Conservation (phyloP, 2,113 vertebrate species). For the Phylloscopus whistleri region DNA sequence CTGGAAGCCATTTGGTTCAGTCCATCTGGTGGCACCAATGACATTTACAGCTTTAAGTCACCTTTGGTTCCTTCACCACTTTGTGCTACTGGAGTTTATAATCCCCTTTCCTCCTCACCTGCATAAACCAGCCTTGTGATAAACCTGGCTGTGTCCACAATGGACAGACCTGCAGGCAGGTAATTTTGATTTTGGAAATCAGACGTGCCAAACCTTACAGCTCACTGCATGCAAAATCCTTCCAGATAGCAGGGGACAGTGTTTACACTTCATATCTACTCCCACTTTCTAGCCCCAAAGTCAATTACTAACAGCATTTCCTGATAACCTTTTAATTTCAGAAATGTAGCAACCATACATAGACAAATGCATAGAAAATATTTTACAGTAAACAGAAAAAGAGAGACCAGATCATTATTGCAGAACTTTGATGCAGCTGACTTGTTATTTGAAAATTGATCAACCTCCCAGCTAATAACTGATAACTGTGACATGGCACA, state of each 20-base stretch:
- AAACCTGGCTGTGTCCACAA: not conserved
- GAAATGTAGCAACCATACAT: not conserved
- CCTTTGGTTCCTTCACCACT: not conserved
- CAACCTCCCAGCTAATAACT: not conserved
- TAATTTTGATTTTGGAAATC: not conserved
- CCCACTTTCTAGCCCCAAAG: not conserved
- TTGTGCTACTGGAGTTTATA: not conserved
- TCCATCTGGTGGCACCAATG: not conserved
- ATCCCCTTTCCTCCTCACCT: not conserved
- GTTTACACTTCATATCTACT: not conserved
- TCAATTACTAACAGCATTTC: not conserved
- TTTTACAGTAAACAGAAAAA: not conserved
- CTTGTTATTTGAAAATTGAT: not conserved
- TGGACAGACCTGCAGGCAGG: not conserved
- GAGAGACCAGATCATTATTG: not conserved
- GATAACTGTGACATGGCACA: not conserved
- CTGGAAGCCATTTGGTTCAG: not conserved
- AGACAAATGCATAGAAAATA: not conserved
- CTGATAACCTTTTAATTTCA: not conserved
- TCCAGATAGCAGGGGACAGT: not conserved
- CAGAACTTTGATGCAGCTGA: not conserved
- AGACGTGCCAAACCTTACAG: not conserved
- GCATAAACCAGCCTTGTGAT: not conserved
- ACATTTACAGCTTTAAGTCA: not conserved
- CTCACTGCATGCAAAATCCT: not conserved